Conservation (phyloP, 2,797 vertebrate species). For the Falco concolor region DNA sequence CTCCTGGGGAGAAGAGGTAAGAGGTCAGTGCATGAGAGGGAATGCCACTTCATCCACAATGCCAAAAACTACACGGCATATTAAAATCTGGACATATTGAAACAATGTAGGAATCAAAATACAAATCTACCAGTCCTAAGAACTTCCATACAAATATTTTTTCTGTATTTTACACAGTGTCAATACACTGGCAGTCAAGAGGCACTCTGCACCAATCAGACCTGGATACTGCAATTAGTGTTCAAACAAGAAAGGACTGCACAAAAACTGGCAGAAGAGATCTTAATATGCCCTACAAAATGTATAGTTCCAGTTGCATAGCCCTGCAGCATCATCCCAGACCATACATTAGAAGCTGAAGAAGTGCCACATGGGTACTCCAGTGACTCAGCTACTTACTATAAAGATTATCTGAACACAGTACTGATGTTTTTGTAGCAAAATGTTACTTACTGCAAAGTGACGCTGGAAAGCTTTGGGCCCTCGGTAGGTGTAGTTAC, state of each 20-base stretch:
- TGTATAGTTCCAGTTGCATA: rapidly evolving
- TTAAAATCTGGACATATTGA: not conserved
- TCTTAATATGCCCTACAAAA: rapidly evolving
- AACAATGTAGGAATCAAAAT: not conserved
- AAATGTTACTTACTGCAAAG: constrained; percentile 82
- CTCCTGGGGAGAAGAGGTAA: constrained; percentile 74
- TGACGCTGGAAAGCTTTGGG: constrained; percentile 98
- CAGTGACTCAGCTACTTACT: too few relatives aligned
- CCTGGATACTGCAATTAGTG: not conserved
- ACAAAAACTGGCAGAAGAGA: not conserved
- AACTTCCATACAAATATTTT: not conserved
- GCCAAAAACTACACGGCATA: too few relatives aligned
- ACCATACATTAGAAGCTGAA: not conserved
- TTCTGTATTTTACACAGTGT: not conserved
- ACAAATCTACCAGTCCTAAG: not conserved
- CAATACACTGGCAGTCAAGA: not conserved
- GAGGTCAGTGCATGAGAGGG: not conserved
- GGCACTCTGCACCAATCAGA: not conserved
- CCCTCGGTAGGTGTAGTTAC: constrained; percentile 96
- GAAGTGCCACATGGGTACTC: not conserved
- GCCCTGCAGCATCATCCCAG: not conserved
- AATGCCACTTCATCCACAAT: rapidly evolving
- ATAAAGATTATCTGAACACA: rapidly evolving
- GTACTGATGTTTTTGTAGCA: not conserved
- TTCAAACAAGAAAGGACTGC: not conserved